A percentile compares a stretch with the other conserved stretches of the same genome.
These are phyloP conservation scores for Halcyon chelicuti DNA, from an alignment of 2,797 vertebrate genomes.

Conservation along the genomic window DNA sequence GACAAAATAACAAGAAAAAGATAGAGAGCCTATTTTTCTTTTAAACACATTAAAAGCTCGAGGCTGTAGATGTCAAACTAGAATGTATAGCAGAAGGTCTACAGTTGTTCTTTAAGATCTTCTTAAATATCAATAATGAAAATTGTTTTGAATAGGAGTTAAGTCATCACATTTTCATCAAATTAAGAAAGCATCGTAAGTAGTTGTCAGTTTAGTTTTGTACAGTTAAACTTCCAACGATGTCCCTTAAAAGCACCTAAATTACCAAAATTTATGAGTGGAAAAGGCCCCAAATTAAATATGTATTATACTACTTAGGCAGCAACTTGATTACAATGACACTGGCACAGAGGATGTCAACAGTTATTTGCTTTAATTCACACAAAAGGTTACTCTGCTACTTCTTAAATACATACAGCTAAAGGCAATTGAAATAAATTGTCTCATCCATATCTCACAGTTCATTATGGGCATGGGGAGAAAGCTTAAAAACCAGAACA, in stretches of 20 bases:
- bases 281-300: background rate
- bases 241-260: background rate
- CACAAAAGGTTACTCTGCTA: background rate
- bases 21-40: background rate
- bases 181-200: background rate
- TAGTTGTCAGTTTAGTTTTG: background rate
- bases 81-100: background rate
- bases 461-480: background rate
- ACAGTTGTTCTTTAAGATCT: background rate
- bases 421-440: constrained; percentile 1
- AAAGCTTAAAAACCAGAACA: background rate
- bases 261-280: background rate
- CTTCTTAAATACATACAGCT: background rate
- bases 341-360: background rate
- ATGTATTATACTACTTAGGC: background rate
- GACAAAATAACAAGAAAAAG: background rate
- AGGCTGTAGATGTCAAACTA: background rate
- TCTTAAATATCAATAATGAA: background rate
- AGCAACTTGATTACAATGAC: background rate
- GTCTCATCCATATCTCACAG: background rate
- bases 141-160: no score
- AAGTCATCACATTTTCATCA: background rate
- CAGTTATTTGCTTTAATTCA: background rate
- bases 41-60: background rate
- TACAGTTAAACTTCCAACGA: background rate